These are phyloP conservation scores for Acromyrmex charruanus DNA, from an alignment of 1,140 invertebrate genomes.

Conservation along the genomic window DNA sequence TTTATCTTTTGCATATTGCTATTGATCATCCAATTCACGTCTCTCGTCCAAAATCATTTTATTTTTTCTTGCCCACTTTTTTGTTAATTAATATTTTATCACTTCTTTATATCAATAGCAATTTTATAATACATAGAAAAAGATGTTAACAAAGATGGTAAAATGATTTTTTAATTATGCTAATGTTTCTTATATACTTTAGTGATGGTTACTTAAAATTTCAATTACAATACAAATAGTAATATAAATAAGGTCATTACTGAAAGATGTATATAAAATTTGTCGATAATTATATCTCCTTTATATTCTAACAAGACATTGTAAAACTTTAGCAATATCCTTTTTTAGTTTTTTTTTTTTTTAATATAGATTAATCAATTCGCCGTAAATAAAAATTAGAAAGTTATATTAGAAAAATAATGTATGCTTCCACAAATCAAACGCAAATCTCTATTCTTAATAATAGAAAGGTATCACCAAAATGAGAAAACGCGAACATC, in stretches of 20 bases:
- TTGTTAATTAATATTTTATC: constrained; percentile 30
- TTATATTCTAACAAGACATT: background rate
- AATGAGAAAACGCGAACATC: background rate
- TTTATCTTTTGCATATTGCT: constrained; percentile 47
- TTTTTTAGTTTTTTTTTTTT: background rate
- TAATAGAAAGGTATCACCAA: background rate
- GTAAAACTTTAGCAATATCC: background rate
- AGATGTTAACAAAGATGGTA: background rate
- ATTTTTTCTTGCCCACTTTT: constrained; percentile 10
- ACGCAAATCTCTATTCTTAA: background rate
- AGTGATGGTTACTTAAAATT: background rate
- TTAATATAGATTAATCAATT: background rate
- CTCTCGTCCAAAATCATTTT: background rate
- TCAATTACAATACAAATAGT: background rate
- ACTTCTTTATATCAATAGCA: background rate
- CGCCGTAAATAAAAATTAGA: background rate
- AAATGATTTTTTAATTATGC: constrained; percentile 24
- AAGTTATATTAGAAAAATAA: background rate
- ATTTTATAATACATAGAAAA: constrained; percentile 13
- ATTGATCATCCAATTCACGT: constrained; percentile 18
- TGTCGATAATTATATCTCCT: background rate
- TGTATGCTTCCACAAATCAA: background rate
- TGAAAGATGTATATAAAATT: constrained; percentile 4
- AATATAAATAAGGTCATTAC: background rate
- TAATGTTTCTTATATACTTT: background rate